phyloP scores from a whole-genome alignment of 1,140 invertebrate species.

The Pogonus chalceus region DNA sequence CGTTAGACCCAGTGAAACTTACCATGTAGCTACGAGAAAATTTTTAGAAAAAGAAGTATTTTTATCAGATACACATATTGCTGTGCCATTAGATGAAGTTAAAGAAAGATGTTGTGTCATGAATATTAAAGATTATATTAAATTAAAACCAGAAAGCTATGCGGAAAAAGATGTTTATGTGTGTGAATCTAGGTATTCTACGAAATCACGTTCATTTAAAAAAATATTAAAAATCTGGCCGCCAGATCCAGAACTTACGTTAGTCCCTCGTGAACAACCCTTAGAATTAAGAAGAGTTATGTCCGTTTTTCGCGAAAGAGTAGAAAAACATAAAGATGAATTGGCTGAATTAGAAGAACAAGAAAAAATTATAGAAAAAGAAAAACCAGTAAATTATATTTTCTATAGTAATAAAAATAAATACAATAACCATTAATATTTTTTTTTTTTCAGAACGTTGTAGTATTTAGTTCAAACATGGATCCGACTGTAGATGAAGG shows the following conservation, averaged over 20 bases:
- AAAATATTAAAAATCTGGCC: slow-evolving; percentile 88
- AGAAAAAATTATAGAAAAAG: slow-evolving; percentile 67
- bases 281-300: slow-evolving; percentile 78
- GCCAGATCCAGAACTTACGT: slow-evolving; percentile 51
- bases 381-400: slow-evolving; percentile 53
- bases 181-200: slow-evolving; percentile 90
- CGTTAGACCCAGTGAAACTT: slow-evolving; percentile 75
- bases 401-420: slow-evolving; percentile 10
- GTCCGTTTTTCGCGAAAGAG: slow-evolving; percentile 85
- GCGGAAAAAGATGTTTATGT: slow-evolving; percentile 93
- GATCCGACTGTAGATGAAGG: slow-evolving; percentile 52
- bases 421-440: no score
- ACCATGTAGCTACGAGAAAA: slow-evolving; percentile 87
- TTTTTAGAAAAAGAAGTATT: slow-evolving; percentile 96
- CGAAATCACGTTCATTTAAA: slow-evolving; percentile 77
- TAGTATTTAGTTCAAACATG: slow-evolving; percentile 49
- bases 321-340: slow-evolving; percentile 86
- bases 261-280: slow-evolving; percentile 59
- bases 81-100: slow-evolving; percentile 76
- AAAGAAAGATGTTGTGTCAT: slow-evolving; percentile 89
- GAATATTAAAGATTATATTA: slow-evolving; percentile 92
- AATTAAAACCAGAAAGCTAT: slow-evolving; percentile 73
- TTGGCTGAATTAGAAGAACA: slow-evolving; percentile 73
- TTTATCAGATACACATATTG: slow-evolving; percentile 80
- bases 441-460: slow-evolving; percentile 51